Percentiles rank a stretch among this genome's conserved stretches.
These are phyloP conservation scores for Typhlichthys eigenmanni DNA, from an alignment of 2,797 vertebrate genomes.

Conservation along the genomic window DNA sequence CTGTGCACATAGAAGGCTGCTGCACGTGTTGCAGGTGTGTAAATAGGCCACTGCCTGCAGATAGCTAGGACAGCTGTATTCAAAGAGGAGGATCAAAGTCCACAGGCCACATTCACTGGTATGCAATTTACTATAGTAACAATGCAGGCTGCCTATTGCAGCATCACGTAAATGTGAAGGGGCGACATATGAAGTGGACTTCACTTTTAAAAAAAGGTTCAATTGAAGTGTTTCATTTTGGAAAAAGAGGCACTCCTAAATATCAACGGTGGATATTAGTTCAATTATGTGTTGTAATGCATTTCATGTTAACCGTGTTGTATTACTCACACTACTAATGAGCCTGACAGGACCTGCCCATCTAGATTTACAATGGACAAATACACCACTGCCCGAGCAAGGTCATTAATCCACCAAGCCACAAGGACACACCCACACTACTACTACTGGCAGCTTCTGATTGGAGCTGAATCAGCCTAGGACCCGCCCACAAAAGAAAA, in stretches of 20 bases:
- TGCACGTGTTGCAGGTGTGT: conserved; percentile 65
- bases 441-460: conserved; percentile 34
- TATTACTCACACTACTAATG: conserved; percentile 9
- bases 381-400: conserved; percentile 50
- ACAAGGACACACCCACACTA: conserved; percentile 57
- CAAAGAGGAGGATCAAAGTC: conserved; percentile 68
- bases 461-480: conserved; percentile 53
- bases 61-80: conserved; percentile 59
- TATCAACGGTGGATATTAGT: too few species aligned
- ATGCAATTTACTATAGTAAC: conserved; percentile 21
- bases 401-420: conserved; percentile 58
- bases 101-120: conserved; percentile 50
- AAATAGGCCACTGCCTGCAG: conserved; percentile 65
- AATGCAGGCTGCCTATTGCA: conserved; percentile 13
- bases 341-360: conserved; percentile 22
- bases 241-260: too few species aligned
- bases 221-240: too few species aligned
- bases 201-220: too few species aligned
- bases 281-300: too few species aligned
- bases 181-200: too few species aligned
- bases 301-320: too few species aligned
- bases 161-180: conserved; percentile 15
- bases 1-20: background rate
- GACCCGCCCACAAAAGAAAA: conserved; percentile 36
- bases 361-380: conserved; percentile 47